Conservation (phyloP, 2,113 vertebrate genomes). For the Ia io region DNA sequence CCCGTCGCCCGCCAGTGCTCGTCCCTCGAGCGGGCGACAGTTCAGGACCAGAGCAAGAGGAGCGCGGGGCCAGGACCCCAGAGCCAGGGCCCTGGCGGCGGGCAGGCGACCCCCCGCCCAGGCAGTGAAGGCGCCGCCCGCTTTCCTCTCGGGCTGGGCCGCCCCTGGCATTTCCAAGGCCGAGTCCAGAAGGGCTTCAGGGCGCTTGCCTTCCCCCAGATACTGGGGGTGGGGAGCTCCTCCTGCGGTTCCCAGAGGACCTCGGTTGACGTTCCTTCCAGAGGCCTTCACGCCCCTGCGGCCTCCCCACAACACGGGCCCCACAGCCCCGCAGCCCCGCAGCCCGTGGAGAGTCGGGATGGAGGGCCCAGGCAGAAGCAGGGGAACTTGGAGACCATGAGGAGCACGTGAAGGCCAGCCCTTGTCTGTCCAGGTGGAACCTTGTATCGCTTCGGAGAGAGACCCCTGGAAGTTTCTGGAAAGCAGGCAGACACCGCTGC, state of each 20-base stretch:
- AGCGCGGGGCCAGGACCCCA: not conserved
- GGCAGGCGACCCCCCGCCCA: not conserved
- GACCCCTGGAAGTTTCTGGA: not conserved
- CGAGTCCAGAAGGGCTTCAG: not conserved
- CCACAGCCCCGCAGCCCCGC: no score
- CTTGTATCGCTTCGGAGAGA: not conserved
- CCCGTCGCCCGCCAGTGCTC: not conserved
- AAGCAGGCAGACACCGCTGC: not conserved
- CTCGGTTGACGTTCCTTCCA: not conserved
- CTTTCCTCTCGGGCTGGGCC: not conserved
- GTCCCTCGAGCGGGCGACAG: not conserved
- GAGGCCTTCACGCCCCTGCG: not conserved
- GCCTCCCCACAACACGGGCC: not conserved
- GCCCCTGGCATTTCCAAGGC: constrained; percentile 53
- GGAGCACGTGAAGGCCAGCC: not conserved
- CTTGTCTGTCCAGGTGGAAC: not conserved
- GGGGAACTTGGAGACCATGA: not conserved
- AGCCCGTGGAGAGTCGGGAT: not conserved
- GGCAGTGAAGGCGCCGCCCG: not conserved
- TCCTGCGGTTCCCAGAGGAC: not conserved
- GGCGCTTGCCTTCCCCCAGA: not conserved
- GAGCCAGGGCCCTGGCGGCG: not conserved
- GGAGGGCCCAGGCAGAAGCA: not conserved
- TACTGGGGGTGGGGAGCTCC: not conserved
- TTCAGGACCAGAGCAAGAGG: not conserved